These are phyloP conservation scores for Leucophenga montana DNA, from an alignment of 2,888 invertebrate genomes.

Conservation along the genomic window DNA sequence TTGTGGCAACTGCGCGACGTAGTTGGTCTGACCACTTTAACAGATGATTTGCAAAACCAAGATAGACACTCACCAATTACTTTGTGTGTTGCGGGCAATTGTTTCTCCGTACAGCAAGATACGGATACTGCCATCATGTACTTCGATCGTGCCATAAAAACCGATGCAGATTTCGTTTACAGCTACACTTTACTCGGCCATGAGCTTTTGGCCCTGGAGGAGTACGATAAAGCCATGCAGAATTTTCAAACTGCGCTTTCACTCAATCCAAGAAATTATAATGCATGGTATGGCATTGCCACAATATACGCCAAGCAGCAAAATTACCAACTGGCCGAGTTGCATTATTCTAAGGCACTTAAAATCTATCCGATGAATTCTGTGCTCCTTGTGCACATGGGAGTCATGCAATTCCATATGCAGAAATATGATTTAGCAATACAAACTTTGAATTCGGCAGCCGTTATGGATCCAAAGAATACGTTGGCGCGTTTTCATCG, in stretches of 20 bases:
- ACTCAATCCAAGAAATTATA: conserved; percentile 94
- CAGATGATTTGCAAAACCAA: conserved; percentile 85
- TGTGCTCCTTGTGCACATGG: too few relatives aligned
- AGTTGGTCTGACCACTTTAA: conserved; percentile 87
- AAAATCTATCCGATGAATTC: too few relatives aligned
- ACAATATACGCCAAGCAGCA: conserved; percentile 95
- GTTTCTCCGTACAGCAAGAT: conserved; percentile 97
- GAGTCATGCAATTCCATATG: too few relatives aligned
- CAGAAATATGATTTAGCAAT: too few relatives aligned
- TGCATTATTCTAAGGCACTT: too few relatives aligned
- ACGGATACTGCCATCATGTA: conserved; percentile 98
- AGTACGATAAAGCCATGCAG: conserved; percentile 95
- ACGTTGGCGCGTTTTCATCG: too few relatives aligned
- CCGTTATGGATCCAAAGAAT: too few relatives aligned
- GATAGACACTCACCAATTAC: conserved; percentile 87
- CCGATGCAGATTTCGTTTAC: conserved; percentile 93
- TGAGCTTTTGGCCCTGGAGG: conserved; percentile 96
- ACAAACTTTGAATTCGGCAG: too few relatives aligned
- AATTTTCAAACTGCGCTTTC: conserved; percentile 94
- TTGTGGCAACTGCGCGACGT: conserved; percentile 97
- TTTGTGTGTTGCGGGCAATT: conserved; percentile 97
- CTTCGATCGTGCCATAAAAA: conserved; percentile 96
- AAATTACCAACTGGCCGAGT: too few relatives aligned
- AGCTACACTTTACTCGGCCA: conserved; percentile 97
- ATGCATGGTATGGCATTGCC: conserved; percentile 99